phyloP scores from a whole-genome alignment of 1,140 invertebrate species.

The Vanessa tameamea region DNA sequence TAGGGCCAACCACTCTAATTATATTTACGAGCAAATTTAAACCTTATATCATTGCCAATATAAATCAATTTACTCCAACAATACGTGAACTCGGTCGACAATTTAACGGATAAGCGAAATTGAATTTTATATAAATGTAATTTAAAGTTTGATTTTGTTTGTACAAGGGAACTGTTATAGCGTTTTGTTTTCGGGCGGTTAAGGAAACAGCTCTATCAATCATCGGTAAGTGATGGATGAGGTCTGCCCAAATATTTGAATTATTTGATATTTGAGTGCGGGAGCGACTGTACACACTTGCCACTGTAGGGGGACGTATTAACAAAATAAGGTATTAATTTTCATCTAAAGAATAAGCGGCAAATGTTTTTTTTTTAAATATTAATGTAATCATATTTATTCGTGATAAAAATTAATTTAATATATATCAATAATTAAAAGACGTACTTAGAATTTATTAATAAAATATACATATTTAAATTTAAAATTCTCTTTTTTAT shows the following conservation, averaged over 20 bases:
- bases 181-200: constrained; percentile 21
- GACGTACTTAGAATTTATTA: no score
- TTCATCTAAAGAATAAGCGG: constrained; percentile 10
- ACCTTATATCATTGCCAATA: constrained; percentile 21
- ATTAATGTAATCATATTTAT: no score
- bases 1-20: constrained; percentile 48
- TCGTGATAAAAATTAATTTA: no score
- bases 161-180: background rate
- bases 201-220: constrained; percentile 67
- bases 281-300: constrained; percentile 60
- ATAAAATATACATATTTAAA: no score
- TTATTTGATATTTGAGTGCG: constrained; percentile 72
- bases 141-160: constrained; percentile 21
- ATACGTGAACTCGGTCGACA: background rate
- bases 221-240: constrained; percentile 77
- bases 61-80: constrained; percentile 11
- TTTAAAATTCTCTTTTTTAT: no score
- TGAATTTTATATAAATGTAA: constrained; percentile 4
- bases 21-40: constrained; percentile 31
- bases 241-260: constrained; percentile 75
- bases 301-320: constrained; percentile 48
- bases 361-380: background rate
- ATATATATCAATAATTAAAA: no score
- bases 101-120: background rate
- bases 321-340: constrained; percentile 50